These are phyloP conservation scores for zebrafish (Danio rerio) DNA, from an alignment of 2,113 vertebrate species.

Conservation along the genomic window GRCz12tu NC_133193.1:5214501-5215000, in stretches of 20 bases:
- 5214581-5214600: too few relatives aligned
- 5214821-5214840: constrained; percentile 39
- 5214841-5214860: constrained; percentile 27
- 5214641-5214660: too few relatives aligned
- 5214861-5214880: constrained; percentile 36
- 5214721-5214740: background rate
- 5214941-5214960: constrained; percentile 24
- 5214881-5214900: constrained; percentile 41
- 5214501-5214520: too few relatives aligned
- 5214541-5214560: too few relatives aligned
- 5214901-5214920: constrained; percentile 17
- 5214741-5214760: background rate
- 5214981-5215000: too few relatives aligned
- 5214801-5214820: constrained; percentile 35
- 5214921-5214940: constrained; percentile 40
- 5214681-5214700: constrained; percentile 3
- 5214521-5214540: too few relatives aligned
- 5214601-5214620: too few relatives aligned
- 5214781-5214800: background rate
- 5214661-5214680: background rate
- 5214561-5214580: too few relatives aligned
- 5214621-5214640: too few relatives aligned
- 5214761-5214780: background rate
- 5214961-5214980: background rate
- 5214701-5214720: background rate